Evolutionary conservation across 2,797 vertebrate genomes (phyloP).

Genomic region (Nyctalus aviator): DNA sequence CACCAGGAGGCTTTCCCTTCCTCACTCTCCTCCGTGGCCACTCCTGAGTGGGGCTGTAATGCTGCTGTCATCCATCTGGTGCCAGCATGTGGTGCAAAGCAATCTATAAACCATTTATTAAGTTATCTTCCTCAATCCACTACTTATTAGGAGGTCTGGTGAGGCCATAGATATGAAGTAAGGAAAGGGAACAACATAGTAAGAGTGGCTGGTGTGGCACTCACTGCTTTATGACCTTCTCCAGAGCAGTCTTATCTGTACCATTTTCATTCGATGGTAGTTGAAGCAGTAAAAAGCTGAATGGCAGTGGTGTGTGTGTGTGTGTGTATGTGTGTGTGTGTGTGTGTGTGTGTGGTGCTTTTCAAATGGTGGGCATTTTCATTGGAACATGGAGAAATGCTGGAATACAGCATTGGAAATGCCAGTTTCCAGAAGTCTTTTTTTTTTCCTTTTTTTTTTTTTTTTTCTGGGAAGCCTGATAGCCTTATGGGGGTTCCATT

Average conservation of each 20-base stretch:
- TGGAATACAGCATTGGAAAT: neutral
- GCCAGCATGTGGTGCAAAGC: too few species aligned
- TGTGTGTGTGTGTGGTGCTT: neutral
- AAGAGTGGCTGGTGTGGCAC: neutral
- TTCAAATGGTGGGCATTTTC: neutral
- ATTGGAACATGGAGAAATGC: neutral
- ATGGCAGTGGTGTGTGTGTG: neutral
- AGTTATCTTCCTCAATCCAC: neutral
- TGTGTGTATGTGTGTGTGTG: neutral
- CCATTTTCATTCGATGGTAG: neutral
- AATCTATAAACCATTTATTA: neutral
- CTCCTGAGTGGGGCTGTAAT: too few species aligned
- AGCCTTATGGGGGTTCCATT: neutral
- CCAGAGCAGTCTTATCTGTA: neutral
- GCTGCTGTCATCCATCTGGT: neutral
- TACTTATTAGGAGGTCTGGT: neutral
- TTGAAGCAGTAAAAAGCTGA: neutral
- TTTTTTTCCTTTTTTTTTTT: constrained; percentile 6
- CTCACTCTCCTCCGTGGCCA: neutral
- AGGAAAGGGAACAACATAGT: neutral
- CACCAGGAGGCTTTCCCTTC: neutral
- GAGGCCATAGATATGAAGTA: neutral
- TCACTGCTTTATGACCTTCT: neutral
- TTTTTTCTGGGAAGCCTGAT: neutral
- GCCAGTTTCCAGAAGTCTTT: neutral